phyloP scores from a whole-genome alignment of 2,888 invertebrate species.

The Scaptomyza tumidula region DNA sequence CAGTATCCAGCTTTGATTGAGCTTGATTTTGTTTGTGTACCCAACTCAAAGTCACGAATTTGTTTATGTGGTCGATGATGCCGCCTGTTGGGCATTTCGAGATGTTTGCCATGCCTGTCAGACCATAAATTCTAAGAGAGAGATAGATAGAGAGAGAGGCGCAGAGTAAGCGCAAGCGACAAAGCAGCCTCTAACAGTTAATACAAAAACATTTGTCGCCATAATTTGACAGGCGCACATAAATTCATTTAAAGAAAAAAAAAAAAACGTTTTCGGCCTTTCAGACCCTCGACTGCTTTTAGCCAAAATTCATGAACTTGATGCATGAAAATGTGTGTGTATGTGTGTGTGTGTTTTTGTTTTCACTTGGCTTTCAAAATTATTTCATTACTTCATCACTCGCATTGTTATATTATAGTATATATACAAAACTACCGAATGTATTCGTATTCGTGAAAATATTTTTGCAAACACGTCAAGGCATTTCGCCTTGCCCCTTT shows the following conservation, averaged over 20 bases:
- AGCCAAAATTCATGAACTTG: constrained; percentile 67
- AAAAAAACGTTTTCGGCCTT: constrained; percentile 33
- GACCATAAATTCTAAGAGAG: constrained; percentile 35
- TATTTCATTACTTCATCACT: constrained; percentile 73
- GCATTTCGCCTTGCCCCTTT: constrained; percentile 11
- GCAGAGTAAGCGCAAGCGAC: background rate
- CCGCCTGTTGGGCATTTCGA: constrained; percentile 1
- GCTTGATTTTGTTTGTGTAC: constrained; percentile 31
- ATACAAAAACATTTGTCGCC: constrained; percentile 61
- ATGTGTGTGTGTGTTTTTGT: constrained; percentile 8
- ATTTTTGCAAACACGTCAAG: constrained; percentile 73
- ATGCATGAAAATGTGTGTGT: constrained; percentile 58
- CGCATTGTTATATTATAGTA: constrained; percentile 54
- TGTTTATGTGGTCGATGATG: constrained; percentile 25
- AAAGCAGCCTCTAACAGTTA: constrained; percentile 40
- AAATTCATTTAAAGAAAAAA: constrained; percentile 45
- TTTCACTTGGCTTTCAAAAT: constrained; percentile 51
- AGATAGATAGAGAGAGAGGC: background rate
- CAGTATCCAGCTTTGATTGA: constrained; percentile 27
- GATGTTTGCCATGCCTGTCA: constrained; percentile 31
- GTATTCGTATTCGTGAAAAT: constrained; percentile 52
- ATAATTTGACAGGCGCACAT: constrained; percentile 68
- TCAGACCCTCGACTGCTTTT: background rate
- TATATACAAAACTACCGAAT: constrained; percentile 34
- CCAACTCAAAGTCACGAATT: constrained; percentile 44